Evolutionary conservation across 2,888 invertebrate species (phyloP).

Genomic region (Pterobdella sp.): DNA sequence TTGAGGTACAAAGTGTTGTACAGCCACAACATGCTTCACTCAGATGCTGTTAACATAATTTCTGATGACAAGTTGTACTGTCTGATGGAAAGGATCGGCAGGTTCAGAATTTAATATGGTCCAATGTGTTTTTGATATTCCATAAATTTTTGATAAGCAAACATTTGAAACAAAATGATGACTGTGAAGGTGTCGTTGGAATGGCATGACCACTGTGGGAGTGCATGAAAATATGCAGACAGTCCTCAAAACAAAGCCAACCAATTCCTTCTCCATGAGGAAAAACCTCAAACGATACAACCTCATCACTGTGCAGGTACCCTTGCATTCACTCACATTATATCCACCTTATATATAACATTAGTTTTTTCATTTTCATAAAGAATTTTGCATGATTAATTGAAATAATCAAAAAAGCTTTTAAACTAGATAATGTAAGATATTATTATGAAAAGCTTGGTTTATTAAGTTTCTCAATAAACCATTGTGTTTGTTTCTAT

Average conservation of each 20-base stretch:
- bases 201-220: background rate
- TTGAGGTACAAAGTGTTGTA: slow-evolving; percentile 58
- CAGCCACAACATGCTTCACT: slow-evolving; percentile 44
- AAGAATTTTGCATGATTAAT: too few species aligned
- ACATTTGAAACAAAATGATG: background rate
- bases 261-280: slow-evolving; percentile 21
- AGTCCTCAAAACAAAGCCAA: slow-evolving; percentile 24
- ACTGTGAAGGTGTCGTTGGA: background rate
- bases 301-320: slow-evolving; percentile 26
- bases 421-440: too few species aligned
- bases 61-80: slow-evolving; percentile 59
- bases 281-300: slow-evolving; percentile 21
- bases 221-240: slow-evolving; percentile 10
- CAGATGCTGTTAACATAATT: slow-evolving; percentile 54
- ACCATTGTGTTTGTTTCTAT: too few species aligned
- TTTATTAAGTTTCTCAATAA: too few species aligned
- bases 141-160: slow-evolving; percentile 47
- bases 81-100: slow-evolving; percentile 66
- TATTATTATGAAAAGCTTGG: too few species aligned
- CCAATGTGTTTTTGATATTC: too few species aligned
- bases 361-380: too few species aligned
- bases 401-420: too few species aligned
- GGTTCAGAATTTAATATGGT: too few species aligned
- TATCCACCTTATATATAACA: too few species aligned
- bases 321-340: too few species aligned